Conservation (phyloP, 2,797 vertebrate genomes). For the Babyrousa celebensis region DNA sequence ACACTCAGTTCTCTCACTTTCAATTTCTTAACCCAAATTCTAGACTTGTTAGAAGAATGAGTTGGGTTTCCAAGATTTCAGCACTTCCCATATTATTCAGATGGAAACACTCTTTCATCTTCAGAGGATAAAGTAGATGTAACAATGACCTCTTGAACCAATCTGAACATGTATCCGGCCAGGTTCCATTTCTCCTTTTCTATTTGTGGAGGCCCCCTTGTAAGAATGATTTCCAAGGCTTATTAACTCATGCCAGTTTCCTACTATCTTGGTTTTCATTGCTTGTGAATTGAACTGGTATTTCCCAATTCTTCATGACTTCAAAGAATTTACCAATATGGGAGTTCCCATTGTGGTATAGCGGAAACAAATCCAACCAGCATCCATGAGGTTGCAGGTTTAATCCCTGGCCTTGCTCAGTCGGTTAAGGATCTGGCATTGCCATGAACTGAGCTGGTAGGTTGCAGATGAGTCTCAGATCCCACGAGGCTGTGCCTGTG, state of each 20-base stretch:
- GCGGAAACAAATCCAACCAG: too few species aligned
- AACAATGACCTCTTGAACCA: conserved; percentile 36
- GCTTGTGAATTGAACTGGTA: conserved; percentile 9
- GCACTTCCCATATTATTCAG: conserved; percentile 37
- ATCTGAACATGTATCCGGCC: conserved; percentile 20
- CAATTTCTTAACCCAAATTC: conserved; percentile 55
- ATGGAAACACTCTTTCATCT: conserved; percentile 55
- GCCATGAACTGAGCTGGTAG: too few species aligned
- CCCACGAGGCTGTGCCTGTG: too few species aligned
- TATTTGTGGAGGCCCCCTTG: not conserved
- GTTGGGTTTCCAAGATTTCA: conserved; percentile 62
- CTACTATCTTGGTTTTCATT: conserved; percentile 43
- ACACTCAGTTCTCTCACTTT: conserved; percentile 17
- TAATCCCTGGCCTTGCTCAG: too few species aligned
- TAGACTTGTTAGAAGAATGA: not conserved
- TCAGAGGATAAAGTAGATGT: not conserved
- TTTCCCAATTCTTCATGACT: not conserved
- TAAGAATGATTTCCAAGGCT: not conserved
- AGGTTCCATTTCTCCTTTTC: conserved; percentile 81
- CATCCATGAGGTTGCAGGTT: too few species aligned
- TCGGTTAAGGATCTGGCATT: too few species aligned
- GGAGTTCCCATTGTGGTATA: too few species aligned
- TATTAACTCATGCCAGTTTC: conserved; percentile 24
- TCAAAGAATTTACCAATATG: not conserved
- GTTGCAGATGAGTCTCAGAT: too few species aligned